Conservation (phyloP, 2,888 invertebrate genomes). For the Artemia sinica region DNA sequence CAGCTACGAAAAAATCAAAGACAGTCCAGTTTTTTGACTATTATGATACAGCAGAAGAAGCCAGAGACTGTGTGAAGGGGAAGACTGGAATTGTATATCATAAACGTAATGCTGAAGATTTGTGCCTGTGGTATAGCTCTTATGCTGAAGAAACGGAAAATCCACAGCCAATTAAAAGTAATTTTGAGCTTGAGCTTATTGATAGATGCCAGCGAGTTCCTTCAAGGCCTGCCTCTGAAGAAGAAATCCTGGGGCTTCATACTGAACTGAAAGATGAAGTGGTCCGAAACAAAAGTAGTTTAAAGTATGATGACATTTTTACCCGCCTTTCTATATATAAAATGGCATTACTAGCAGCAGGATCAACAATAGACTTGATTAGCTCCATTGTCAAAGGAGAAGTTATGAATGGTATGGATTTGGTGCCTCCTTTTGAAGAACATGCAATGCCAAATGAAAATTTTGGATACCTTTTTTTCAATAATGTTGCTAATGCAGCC, state of each 20-base stretch:
- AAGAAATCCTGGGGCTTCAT: conserved; percentile 50
- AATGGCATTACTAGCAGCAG: conserved; percentile 54
- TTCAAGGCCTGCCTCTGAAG: conserved; percentile 45
- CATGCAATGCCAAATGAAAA: conserved; percentile 71
- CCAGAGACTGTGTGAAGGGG: conserved; percentile 40
- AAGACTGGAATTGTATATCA: conserved; percentile 58
- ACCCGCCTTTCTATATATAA: conserved; percentile 67
- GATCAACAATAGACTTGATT: conserved; percentile 59
- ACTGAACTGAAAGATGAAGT: conserved; percentile 39
- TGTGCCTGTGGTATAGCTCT: conserved; percentile 56
- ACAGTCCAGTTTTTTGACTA: neutral
- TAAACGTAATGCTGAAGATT: conserved; percentile 52
- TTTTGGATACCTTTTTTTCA: conserved; percentile 73
- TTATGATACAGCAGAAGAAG: conserved; percentile 38
- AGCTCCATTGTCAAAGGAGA: conserved; percentile 47
- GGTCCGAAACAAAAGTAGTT: conserved; percentile 47
- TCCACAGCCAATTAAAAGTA: conserved; percentile 51
- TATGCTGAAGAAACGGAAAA: conserved; percentile 64
- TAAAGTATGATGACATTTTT: conserved; percentile 62
- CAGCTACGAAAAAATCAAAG: neutral
- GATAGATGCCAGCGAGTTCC: conserved; percentile 44
- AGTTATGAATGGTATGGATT: conserved; percentile 63
- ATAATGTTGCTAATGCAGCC: conserved; percentile 77
- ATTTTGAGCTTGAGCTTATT: conserved; percentile 47
- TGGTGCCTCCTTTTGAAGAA: conserved; percentile 72